Percentiles rank a stretch among this genome's conserved stretches.
These are phyloP conservation scores for Ommatoiulus sabulosus DNA, from an alignment of 2,888 invertebrate species.

Conservation along the genomic window DNA sequence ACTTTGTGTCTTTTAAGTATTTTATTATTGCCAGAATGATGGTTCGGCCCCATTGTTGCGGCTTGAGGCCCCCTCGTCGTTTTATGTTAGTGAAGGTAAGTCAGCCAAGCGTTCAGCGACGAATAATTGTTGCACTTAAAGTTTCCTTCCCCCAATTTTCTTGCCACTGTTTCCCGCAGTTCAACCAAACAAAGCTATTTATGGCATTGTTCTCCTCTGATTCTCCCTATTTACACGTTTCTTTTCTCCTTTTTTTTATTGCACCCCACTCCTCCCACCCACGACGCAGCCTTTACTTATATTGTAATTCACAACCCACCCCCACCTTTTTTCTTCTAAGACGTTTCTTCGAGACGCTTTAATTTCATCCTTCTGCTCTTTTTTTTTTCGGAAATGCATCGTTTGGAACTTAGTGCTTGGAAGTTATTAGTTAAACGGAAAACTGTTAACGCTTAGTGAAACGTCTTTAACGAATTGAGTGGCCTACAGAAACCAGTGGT, in stretches of 20 bases:
- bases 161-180: slow-evolving; percentile 8
- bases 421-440: slow-evolving; percentile 52
- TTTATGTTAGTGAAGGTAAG: slow-evolving; percentile 31
- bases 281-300: not conserved
- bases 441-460: slow-evolving; percentile 37
- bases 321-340: not conserved
- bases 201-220: slow-evolving; percentile 51
- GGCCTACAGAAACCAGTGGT: too few species aligned
- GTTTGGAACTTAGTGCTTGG: slow-evolving; percentile 44
- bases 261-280: too few species aligned
- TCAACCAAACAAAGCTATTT: slow-evolving; percentile 51
- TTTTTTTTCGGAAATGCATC: not conserved
- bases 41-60: not conserved
- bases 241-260: not conserved
- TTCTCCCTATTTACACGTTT: slow-evolving; percentile 41
- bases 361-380: not conserved
- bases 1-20: not conserved
- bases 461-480: not conserved
- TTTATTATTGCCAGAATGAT: slow-evolving; percentile 25
- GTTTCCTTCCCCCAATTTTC: slow-evolving; percentile 24
- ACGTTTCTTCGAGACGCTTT: not conserved
- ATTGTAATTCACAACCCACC: not conserved
- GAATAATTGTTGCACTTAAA: slow-evolving; percentile 39
- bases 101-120: slow-evolving; percentile 1
- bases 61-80: not conserved